A percentile compares a stretch with the other conserved stretches of the same genome.
Evolutionary conservation across 2,888 invertebrate species (phyloP).

Genomic region (Stomorhina lunata): DNA sequence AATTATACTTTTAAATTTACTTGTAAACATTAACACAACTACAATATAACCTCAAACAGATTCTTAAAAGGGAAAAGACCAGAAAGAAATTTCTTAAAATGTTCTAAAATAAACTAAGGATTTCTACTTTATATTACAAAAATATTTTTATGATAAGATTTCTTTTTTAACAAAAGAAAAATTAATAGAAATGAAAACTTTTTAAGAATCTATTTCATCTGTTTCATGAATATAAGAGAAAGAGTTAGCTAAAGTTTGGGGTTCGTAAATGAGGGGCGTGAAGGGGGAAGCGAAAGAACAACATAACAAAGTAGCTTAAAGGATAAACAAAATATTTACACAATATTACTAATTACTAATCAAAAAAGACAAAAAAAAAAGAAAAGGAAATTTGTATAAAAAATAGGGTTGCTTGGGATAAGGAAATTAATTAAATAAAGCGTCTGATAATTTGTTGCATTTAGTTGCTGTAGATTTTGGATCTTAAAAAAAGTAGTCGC

Average conservation of each 20-base stretch:
- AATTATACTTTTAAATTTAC: constrained; percentile 27
- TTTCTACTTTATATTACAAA: too few relatives aligned
- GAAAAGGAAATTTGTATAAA: too few relatives aligned
- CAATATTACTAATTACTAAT: constrained; percentile 29
- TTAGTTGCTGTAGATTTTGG: constrained; percentile 24
- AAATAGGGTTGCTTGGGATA: too few relatives aligned
- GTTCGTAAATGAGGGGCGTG: too few relatives aligned
- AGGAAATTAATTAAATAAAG: constrained; percentile 21
- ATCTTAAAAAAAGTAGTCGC: constrained; percentile 37
- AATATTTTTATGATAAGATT: too few relatives aligned
- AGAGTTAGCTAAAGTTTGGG: not conserved
- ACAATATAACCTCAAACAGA: not conserved
- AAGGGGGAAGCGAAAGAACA: not conserved
- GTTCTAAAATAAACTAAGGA: too few relatives aligned
- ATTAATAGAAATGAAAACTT: not conserved
- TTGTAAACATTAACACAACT: not conserved
- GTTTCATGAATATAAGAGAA: too few relatives aligned
- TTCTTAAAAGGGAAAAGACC: not conserved
- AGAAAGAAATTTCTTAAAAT: too few relatives aligned
- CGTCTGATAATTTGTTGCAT: constrained; percentile 35
- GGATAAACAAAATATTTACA: constrained; percentile 38
- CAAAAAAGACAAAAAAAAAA: not conserved
- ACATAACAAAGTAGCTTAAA: not conserved
- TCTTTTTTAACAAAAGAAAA: too few relatives aligned
- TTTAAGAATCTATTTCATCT: not conserved